Conservation (phyloP, 2,113 vertebrate genomes). For the Turnix velox region DNA sequence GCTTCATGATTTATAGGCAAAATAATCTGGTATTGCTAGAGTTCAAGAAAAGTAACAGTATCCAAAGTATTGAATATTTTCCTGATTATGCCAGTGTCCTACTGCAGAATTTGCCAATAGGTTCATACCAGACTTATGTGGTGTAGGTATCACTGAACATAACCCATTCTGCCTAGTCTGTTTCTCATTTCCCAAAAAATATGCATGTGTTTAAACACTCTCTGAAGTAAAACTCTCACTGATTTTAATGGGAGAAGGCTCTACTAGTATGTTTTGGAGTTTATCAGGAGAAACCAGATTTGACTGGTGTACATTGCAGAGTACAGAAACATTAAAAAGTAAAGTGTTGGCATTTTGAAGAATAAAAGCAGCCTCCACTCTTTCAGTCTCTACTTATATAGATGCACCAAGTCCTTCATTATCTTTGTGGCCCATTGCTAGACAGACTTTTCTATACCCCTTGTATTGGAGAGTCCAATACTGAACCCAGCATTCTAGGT, state of each 20-base stretch:
- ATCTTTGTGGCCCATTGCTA: not conserved
- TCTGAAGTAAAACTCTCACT: not conserved
- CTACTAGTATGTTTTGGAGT: not conserved
- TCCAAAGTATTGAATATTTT: not conserved
- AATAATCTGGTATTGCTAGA: not conserved
- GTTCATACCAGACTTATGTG: not conserved
- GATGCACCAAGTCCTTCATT: not conserved
- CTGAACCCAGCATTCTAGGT: not conserved
- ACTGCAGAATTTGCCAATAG: not conserved
- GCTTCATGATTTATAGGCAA: not conserved
- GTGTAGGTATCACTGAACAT: not conserved
- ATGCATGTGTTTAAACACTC: not conserved
- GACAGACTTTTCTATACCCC: not conserved
- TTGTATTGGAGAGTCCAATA: not conserved
- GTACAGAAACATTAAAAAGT: not conserved
- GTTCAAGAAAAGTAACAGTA: not conserved
- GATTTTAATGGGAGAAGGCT: not conserved
- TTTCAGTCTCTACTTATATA: not conserved
- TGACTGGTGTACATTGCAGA: not conserved
- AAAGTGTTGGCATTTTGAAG: not conserved
- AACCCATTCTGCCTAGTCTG: not conserved
- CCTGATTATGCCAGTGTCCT: not conserved
- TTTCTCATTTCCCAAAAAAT: not conserved
- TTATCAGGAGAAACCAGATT: not conserved
- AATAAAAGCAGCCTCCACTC: not conserved